Base-by-base conservation (phyloP, 2,888 invertebrate genomes). In the Catocala sponsa region DNA sequence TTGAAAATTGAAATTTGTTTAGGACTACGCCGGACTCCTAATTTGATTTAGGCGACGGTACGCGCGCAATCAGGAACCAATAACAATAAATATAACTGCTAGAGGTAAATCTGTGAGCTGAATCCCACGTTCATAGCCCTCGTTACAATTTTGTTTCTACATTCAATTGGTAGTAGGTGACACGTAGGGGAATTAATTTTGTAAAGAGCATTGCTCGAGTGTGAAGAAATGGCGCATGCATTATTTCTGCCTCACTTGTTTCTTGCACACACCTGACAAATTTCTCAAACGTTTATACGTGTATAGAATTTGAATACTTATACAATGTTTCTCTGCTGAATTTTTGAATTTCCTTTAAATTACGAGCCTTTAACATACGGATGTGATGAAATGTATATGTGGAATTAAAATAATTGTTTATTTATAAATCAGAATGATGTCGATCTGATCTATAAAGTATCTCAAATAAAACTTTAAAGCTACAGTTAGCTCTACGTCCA, bases 1-100 rank as follows among this genome's bases (percentile, higher is more conserved):
- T 94, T 93, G 93, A 91, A 91, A 92, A 93, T 93, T 92, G 91
- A 92, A 94, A 94, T 94, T 94, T 94, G 91, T 93, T 92, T 92
- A 93, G 93, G 92, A 90, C 87, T 84, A 84, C 83, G 83, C 81
- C 81, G 87, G 87, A 80, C 83, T 84, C 74, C 86, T 93, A 92
- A 94, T 92, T 94, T 86, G 88, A 93, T 93, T 91, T 87, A 72
- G 86, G 84, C 81, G 86, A 85, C 83, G 85, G 81, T 79, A 83
- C 82, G 82, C 77, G 86, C 85, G 86, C 88, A 90, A 90, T 91
- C 88, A 80, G 82, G 78, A 78, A 79, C 84, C 84, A 87, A 91
- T 91, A 90, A 90, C 88, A 89, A 89, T 91, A 91, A 91, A 92
- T 91, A 90, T 84, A 83, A 82, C 81, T 80, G 68, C 83, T 82